Evolutionary conservation across 2,888 invertebrate species (phyloP), one percentile per base, ranked within the genome.

Genomic region (Odontocolon sp.): DNA sequence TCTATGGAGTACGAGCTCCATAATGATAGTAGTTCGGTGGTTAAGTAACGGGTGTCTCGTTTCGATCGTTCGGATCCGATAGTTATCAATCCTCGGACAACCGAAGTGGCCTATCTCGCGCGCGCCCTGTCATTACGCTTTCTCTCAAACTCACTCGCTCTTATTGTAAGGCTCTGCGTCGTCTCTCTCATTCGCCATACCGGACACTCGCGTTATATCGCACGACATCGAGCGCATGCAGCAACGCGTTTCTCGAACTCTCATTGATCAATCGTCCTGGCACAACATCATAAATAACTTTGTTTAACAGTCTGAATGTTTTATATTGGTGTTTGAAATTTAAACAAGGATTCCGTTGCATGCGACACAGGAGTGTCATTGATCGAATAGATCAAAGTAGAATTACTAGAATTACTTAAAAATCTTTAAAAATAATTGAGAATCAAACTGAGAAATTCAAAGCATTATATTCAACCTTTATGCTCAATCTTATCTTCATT

Each of bases 41-140:
- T 81, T 87, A 87, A 88, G 85, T 86, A 87, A 86, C 86, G 88
- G 88, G 87, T 87, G 85, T 86, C 86, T 82, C 81, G 85, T 87
- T 86, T 85, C 87, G 85, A 87, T 87, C 85, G 86, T 81, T 83
- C 77, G 81, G 82, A 83, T 86, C 83, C 83, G 84, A 87, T 87
- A 85, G 85, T 88, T 87, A 88, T 87, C 87, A 86, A 87, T 88
- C 82, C 81, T 80, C 72, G 77, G 82, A 59, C 67, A 71, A 71
- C 76, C 71, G 57, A 77, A 77, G 76, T 71, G 76, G 76, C 61
- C 56, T 59, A 63, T 63, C 67, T 71, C 47, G 74, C 69, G 61
- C 73, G 83, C 79, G 83, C 85, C 82, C 87, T 87, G 84, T 86
- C 81, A 87, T 88, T 88, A 87, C 71, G 59, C 56, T 31, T 59